Base-by-base conservation (phyloP, 2,113 vertebrate genomes). In the Entomyzon cyanotis region DNA sequence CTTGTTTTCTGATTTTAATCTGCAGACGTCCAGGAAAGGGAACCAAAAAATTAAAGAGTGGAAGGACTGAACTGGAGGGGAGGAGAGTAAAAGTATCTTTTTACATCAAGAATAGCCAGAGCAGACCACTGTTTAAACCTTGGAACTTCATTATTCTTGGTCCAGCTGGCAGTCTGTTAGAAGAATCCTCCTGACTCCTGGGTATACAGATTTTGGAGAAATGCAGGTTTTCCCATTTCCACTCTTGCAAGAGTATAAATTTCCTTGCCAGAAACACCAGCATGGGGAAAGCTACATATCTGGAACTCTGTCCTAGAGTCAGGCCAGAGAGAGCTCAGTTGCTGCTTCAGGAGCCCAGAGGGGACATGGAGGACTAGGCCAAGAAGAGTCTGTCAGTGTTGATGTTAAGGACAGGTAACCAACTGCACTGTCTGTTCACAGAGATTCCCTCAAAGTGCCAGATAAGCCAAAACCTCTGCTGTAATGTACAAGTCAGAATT, bases 151-250 rank as follows among this genome's bases (percentile, higher is more conserved):
- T 93, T 93, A 44, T 91, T 93, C 89, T 93, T 68, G 28, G n/a
- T 93, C 84, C 95, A 97, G 76, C 91, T 92, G 94, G 89, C 86
- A 93, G 47, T 20, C 33, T 69, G 47, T 62, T 92, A 83, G 76
- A 86, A 93, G 84, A 87, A 53, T 73, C 31, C 44, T 96, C 49
- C 62, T 84, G 69, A 75, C 81, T 89, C 60, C 56, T 87, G 81
- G 18, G 52, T 91, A 49, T 71, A 44, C 62, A 89, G 44, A 70
- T 64, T 93, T 87, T 90, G 70, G 87, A 90, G 78, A 94, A 91
- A 76, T 35, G 58, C 78, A 95, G 78, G 74, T 93, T 96, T 95
- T 95, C 82, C 62, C 53, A 58, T 95, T 96, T 94, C 30, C 62
- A 71, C 42, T 93, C 56, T 84, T 89, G 87, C 69, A 87, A 78